A percentile compares a stretch with the other conserved stretches of the same genome.
Evolutionary conservation across 2,888 invertebrate genomes (phyloP).

Genomic region (Trichogramma dendrolimi): DNA sequence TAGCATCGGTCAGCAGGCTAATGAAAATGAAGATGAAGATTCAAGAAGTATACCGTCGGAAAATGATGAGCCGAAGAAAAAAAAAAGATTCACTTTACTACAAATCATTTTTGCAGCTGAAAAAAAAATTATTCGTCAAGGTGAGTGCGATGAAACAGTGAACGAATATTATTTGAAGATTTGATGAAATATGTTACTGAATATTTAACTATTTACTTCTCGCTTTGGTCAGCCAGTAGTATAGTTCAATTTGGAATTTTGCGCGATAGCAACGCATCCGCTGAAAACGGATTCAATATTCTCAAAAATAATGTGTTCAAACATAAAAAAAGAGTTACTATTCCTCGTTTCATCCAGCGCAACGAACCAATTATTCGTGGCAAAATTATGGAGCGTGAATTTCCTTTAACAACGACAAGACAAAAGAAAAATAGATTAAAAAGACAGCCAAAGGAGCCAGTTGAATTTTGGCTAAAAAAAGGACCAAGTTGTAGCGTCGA

Average conservation of each 20-base stretch:
- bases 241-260: background rate
- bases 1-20: too few relatives aligned
- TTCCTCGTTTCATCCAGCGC: too few relatives aligned
- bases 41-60: background rate
- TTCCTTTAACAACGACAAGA: background rate
- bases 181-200: background rate
- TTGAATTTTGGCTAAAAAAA: too few relatives aligned
- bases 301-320: too few relatives aligned
- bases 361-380: background rate
- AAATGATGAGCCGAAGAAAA: background rate
- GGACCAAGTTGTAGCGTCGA: too few relatives aligned
- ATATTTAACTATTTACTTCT: background rate
- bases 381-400: background rate
- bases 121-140: too few relatives aligned
- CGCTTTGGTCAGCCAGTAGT: background rate
- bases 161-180: background rate
- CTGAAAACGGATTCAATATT: too few relatives aligned
- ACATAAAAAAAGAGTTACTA: too few relatives aligned
- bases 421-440: background rate
- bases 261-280: background rate
- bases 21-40: background rate
- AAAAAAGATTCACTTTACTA: background rate
- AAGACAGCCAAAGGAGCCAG: too few relatives aligned
- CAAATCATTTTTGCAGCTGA: too few relatives aligned
- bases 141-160: too few relatives aligned